Base-by-base conservation (phyloP, 2,888 invertebrate species). In the Drosophila hamatofila region DNA sequence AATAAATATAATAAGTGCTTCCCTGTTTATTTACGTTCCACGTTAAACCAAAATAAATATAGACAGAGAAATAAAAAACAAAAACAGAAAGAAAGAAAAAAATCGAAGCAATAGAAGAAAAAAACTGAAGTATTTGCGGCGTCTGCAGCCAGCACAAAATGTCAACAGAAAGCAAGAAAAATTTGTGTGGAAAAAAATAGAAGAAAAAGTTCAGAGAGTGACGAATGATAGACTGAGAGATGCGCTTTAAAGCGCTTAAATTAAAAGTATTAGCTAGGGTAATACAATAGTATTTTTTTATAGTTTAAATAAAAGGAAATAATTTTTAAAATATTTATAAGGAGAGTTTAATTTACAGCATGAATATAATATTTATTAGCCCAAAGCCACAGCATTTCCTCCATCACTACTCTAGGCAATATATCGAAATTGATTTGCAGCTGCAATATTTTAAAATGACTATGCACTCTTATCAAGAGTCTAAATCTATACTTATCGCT, bases 1-100 rank as follows among this genome's bases (percentile, higher is more conserved):
- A 68, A 78, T 78, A 78, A 78, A 78, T 78, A 78, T 65, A 64
- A 56, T 72, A 71, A 82, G 78, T 74, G 75, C 71, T 78, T 80
- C 72, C 85, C 78, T 65, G 75, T 84, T 84, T 87, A 84, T 84
- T 84, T 87, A 85, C 68, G 88, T 88, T 73, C 72, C 79, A 76
- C 74, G 30, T 68, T 71, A 75, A 76, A 70, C 80, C 33, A 84
- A 85, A 88, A 88, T 85, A 85, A 85, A 88, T 88, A 86, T 81
- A 83, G 75, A 75, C 37, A 25, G 54, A 39, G 41, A 51, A 62
- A n/a, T 30, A 35, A 27, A 56, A 30, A 44, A 39, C 27, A 48
- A 52, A 56, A 41, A 16, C 27, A 21, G 2, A 52, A 11, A 33
- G 52, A 12, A 51, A 33, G 37, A 44, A 30, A 46, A 51, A 25